Evolutionary conservation across 2,888 invertebrate species (phyloP), one percentile per base, ranked within the genome.

Genomic region (Fissipunctia ypsillon): DNA sequence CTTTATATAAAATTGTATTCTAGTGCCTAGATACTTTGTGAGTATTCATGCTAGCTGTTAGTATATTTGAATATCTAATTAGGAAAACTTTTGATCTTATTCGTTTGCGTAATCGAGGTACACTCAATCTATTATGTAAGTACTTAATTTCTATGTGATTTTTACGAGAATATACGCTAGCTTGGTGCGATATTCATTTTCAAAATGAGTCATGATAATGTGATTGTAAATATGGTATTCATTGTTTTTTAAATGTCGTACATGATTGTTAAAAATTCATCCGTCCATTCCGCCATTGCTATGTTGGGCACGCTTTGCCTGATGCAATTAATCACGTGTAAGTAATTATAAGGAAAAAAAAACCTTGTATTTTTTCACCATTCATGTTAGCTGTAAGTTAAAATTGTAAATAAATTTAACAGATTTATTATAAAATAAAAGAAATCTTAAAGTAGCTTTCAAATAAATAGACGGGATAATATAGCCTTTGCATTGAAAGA

Each of bases 201-300:
- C 72, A 69, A 73, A 81, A 81, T 72, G 9, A 70, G 54, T 76
- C 76, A 74, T 76, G 31, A 31, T n/a, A 64, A 54, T 52, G 54
- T 70, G 41, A 76, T 69, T 84, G 79, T 70, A 78, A 69, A 85
- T 79, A 79, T 16, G 57, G 64, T 69, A 72, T 57, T 61, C 69
- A 72, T 57, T 73, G 59, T 73, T 64, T 70, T 56, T 75, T 72
- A 12, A 67, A 73, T 57, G 10, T 77, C 80, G 73, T 84, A 77
- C 73, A 80, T 65, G 75, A 65, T 68, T 76, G 69, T 68, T 71
- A 73, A 76, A 79, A 76, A 77, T 54, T 86, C 83, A 87, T 89
- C 89, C 89, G 89, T 89, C 89, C 89, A 88, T 84, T 80, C 66
- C 73, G 74, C 75, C 73, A 85, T 88, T 83, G 85, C 85, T 75